Base-by-base conservation (phyloP, 2,113 vertebrate species). In the Tenebrosternarchus preto region DNA sequence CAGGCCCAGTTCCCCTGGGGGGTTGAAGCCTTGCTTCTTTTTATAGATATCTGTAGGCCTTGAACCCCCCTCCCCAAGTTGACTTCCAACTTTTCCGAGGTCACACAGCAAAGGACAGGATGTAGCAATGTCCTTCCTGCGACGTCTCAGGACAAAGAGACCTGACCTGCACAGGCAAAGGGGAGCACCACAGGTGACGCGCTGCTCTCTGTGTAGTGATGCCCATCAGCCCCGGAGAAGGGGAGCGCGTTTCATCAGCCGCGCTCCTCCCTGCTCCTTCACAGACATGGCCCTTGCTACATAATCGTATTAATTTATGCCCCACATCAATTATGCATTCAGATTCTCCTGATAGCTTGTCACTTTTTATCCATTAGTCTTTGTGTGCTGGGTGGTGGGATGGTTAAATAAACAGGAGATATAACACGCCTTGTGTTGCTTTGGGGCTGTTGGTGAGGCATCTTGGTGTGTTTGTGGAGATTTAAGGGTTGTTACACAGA, bases 301-400 rank as follows among this genome's bases (percentile, higher is more conserved):
- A 92, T 95, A 94, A 96, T 95, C 93, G 90, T 94, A 95, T 94
- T 96, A 96, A 95, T 96, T 95, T 95, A 96, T 96, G 93, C 94
- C 90, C 77, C 88, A 87, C 89, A 95, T 96, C 94, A 95, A 96
- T 96, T 96, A 96, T 95, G 93, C 94, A 96, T 96, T 95, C 93
- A 93, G 90, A 94, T 94, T 94, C 92, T 89, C 89, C 89, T 87
- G 94, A 95, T 95, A 95, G 92, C 93, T 93, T 96, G 95, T 96
- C 95, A 95, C 92, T 91, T 95, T 96, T 94, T 93, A 95, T 95
- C 94, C 95, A 93, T 91, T 93, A 89, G 95, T 87, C 82, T 94
- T 94, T 93, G 71, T 79, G 76, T 24, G 76, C 36, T n/a, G 72
- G 57, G 66, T 80, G 67, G 73, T 70, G 56, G 64, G 76, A 78